A percentile compares a stretch with the other conserved stretches of the same genome.
phyloP scores from a whole-genome alignment of 1,140 invertebrate genomes.

The Zophobas atratus region DNA sequence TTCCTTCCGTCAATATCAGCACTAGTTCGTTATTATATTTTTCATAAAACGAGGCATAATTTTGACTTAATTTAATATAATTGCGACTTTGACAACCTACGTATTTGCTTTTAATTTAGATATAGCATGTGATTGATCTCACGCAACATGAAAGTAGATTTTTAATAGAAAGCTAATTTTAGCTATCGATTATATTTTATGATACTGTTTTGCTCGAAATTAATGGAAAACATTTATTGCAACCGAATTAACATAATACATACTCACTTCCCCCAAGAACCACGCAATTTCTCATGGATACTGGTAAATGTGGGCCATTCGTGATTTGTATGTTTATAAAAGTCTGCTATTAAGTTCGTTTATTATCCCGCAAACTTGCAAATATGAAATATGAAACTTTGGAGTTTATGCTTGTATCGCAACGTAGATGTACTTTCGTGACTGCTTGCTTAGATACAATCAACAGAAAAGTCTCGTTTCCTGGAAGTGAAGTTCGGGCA shows the following conservation, averaged over 20 bases:
- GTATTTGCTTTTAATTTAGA: constrained; percentile 38
- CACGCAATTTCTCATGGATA: constrained; percentile 31
- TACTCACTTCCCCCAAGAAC: constrained; percentile 23
- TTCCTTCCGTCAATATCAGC: not conserved
- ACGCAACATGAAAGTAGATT: constrained; percentile 10
- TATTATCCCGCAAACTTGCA: not conserved
- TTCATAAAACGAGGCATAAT: not conserved
- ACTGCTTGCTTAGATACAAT: too few species aligned
- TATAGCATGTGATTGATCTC: constrained; percentile 41
- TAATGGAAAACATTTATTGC: constrained; percentile 21
- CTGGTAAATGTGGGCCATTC: not conserved
- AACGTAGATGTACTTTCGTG: too few species aligned
- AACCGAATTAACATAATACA: constrained; percentile 22
- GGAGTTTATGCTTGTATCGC: too few species aligned
- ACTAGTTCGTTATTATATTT: not conserved
- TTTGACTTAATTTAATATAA: constrained; percentile 32
- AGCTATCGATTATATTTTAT: constrained; percentile 8
- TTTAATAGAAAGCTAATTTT: constrained; percentile 32
- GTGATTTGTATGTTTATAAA: constrained; percentile 17
- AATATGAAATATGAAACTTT: too few species aligned
- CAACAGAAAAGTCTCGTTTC: too few species aligned
- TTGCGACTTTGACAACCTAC: constrained; percentile 13
- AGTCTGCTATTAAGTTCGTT: not conserved
- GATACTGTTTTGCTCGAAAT: constrained; percentile 15
- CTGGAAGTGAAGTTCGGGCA: too few species aligned